phyloP scores from a whole-genome alignment of 2,888 invertebrate genomes.

The Pogonocherus hispidulus region DNA sequence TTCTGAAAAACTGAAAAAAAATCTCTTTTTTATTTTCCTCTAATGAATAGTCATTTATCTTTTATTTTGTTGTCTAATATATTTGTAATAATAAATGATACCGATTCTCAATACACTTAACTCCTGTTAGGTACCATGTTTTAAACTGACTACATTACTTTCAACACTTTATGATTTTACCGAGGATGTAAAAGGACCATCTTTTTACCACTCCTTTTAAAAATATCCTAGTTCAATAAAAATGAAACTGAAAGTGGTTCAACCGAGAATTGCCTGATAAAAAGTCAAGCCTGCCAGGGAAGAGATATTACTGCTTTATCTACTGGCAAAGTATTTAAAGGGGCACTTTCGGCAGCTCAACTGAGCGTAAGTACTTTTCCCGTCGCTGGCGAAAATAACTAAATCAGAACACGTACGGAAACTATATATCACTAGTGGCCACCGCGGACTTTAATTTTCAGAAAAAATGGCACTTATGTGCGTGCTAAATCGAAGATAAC shows the following conservation, averaged over 20 bases:
- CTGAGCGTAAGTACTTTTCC: slow-evolving; percentile 8
- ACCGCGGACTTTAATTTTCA: slow-evolving; percentile 5
- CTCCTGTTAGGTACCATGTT: too few species aligned
- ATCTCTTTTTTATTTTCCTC: too few species aligned
- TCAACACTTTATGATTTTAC: too few species aligned
- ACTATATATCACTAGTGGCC: slow-evolving; percentile 15
- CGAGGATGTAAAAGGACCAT: too few species aligned
- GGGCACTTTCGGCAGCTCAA: not conserved
- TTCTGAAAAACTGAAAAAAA: too few species aligned
- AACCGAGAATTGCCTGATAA: not conserved
- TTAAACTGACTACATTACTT: too few species aligned
- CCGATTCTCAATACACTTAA: too few species aligned
- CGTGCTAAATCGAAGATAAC: not conserved
- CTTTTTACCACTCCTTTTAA: not conserved
- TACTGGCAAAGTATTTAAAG: slow-evolving; percentile 6
- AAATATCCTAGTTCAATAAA: not conserved
- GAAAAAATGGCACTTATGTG: not conserved
- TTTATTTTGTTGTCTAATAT: too few species aligned
- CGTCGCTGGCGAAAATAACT: not conserved
- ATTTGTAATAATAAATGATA: too few species aligned
- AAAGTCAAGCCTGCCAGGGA: not conserved
- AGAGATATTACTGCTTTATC: slow-evolving; percentile 1
- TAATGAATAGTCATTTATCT: too few species aligned
- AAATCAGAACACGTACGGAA: slow-evolving; percentile 13
- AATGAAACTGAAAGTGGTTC: not conserved